These are phyloP conservation scores for Macrochelys suwanniensis DNA, from an alignment of 2,797 vertebrate genomes.

Conservation along the genomic window DNA sequence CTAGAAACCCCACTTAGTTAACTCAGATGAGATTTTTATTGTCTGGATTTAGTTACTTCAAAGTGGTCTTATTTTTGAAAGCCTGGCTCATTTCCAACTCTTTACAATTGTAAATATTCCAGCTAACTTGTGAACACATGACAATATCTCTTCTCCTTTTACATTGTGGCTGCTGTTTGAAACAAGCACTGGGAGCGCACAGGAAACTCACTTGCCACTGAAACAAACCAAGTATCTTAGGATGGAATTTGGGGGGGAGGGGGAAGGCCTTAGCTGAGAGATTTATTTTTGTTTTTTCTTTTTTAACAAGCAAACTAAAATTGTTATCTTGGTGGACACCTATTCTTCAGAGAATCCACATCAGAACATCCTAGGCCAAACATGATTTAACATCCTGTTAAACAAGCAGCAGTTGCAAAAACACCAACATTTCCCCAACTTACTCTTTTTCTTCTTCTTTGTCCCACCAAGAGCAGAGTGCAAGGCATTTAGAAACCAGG, in stretches of 20 bases:
- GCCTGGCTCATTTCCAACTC: not conserved
- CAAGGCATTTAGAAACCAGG: constrained; percentile 97
- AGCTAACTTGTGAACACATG: not conserved
- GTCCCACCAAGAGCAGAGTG: constrained; percentile 95
- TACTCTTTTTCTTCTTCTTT: constrained; percentile 96
- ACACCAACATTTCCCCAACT: constrained; percentile 68
- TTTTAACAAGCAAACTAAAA: not conserved
- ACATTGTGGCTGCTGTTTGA: not conserved
- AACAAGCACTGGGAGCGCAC: not conserved
- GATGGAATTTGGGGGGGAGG: too few species aligned
- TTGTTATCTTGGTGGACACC: not conserved
- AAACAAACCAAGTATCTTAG: not conserved
- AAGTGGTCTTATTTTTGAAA: not conserved
- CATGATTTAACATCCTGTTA: too few species aligned
- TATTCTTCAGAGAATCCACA: too few species aligned
- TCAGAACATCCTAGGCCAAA: not conserved
- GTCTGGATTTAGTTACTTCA: not conserved
- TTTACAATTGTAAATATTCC: not conserved
- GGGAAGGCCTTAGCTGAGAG: not conserved
- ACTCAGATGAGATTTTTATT: not conserved
- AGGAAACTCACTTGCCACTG: not conserved
- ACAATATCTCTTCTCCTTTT: not conserved
- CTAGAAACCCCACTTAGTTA: not conserved
- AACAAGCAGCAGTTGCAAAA: not conserved
- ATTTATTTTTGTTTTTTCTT: not conserved